Evolutionary conservation across 2,888 invertebrate genomes (phyloP).

Genomic region (Hypomecis atomaria): DNA sequence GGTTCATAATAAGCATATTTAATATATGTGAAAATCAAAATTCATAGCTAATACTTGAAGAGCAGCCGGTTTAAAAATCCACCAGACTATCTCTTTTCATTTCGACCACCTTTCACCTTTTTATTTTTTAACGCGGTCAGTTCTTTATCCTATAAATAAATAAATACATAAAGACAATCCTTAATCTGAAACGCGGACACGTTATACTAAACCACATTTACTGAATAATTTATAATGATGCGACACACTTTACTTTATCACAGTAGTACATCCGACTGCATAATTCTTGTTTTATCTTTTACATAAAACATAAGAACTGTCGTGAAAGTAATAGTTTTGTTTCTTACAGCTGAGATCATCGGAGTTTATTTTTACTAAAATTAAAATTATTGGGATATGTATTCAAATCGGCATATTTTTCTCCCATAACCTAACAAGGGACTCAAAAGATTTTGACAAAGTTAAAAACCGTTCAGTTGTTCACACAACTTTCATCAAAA

Average conservation of each 20-base stretch:
- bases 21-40: neutral
- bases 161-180: neutral
- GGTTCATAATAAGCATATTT: neutral
- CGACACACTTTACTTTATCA: constrained; percentile 35
- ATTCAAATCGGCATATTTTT: no score
- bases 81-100: neutral
- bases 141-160: constrained; percentile 8
- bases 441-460: no score
- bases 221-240: constrained; percentile 34
- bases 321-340: no score
- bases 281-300: constrained; percentile 3
- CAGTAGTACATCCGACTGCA: constrained; percentile 12
- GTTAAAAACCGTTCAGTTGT: neutral
- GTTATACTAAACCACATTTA: constrained; percentile 29
- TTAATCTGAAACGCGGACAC: constrained; percentile 18
- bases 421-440: no score
- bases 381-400: no score
- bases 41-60: neutral
- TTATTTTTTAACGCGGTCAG: neutral
- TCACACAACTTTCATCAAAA: neutral
- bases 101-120: constrained; percentile 1
- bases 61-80: no score
- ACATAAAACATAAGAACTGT: neutral
- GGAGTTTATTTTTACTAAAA: no score
- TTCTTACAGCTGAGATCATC: no score